Conservation (phyloP, 2,113 vertebrate genomes). For the Muntiacus muntjak region DNA sequence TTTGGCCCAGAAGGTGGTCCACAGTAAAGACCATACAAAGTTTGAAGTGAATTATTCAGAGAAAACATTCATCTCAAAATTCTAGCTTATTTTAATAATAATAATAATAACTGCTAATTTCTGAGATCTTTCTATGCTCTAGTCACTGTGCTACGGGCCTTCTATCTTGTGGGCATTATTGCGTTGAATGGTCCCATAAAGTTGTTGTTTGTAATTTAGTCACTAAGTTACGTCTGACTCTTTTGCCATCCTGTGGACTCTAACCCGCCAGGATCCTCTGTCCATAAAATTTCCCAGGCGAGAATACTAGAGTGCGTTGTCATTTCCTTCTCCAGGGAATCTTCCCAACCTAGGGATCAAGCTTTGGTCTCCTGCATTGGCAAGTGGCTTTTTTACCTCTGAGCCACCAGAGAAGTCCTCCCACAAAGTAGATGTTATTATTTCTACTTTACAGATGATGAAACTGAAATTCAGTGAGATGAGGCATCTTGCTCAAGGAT, state of each 20-base stretch:
- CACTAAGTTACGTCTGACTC: background rate
- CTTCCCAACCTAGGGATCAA: background rate
- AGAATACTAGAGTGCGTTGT: background rate
- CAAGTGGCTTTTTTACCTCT: background rate
- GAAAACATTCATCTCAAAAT: background rate
- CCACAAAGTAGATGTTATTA: background rate
- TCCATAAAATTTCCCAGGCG: background rate
- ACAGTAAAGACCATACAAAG: background rate
- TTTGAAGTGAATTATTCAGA: background rate
- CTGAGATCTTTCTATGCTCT: background rate
- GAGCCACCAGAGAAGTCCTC: background rate
- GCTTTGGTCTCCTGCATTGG: background rate
- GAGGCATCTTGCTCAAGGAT: background rate
- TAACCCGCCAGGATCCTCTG: background rate
- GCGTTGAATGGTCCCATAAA: background rate
- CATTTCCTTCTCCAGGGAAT: background rate
- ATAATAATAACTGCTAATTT: background rate
- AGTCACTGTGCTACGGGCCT: background rate
- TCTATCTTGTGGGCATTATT: background rate
- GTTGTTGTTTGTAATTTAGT: background rate
- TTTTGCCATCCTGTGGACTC: background rate
- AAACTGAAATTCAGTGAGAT: background rate
- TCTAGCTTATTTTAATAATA: background rate
- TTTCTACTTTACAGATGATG: background rate
- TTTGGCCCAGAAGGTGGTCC: background rate